phyloP scores from a whole-genome alignment of 2,113 vertebrate species.

The Pygoscelis antarcticus region DNA sequence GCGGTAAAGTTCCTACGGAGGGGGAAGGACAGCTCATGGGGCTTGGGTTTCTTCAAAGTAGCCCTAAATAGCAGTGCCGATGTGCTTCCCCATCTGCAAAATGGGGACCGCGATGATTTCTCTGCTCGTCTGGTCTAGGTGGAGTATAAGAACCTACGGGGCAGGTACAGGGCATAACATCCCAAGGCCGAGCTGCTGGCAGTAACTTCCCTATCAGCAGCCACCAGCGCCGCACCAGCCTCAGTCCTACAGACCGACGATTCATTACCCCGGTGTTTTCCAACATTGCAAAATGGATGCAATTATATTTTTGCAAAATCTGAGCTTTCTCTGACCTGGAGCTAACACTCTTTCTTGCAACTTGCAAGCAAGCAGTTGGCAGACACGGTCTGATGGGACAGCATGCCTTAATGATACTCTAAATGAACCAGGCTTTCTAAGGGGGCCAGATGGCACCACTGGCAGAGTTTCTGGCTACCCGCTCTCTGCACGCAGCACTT shows the following conservation, averaged over 20 bases:
- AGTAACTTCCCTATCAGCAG: not conserved
- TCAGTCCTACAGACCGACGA: not conserved
- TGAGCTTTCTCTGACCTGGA: not conserved
- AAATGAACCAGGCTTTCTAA: not conserved
- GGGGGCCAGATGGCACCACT: not conserved
- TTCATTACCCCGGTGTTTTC: not conserved
- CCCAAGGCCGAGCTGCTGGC: accelerated
- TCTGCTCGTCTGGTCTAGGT: not conserved
- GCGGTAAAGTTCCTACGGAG: not conserved
- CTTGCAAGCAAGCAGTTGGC: not conserved
- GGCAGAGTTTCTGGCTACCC: not conserved
- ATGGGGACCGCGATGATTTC: accelerated
- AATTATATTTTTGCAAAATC: not conserved
- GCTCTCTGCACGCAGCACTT: not conserved
- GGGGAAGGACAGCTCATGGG: not conserved
- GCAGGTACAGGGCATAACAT: not conserved
- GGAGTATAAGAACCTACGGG: not conserved
- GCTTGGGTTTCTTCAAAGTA: not conserved
- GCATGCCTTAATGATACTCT: not conserved
- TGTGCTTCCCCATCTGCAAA: not conserved
- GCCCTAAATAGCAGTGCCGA: not conserved
- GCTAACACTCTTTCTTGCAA: not conserved
- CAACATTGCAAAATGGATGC: not conserved
- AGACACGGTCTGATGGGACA: not conserved
- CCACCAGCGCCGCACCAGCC: accelerated